Percentiles rank a stretch among this genome's conserved stretches.
Evolutionary conservation across 2,888 invertebrate genomes (phyloP).

Genomic region (Ichneumoninae sp.): DNA sequence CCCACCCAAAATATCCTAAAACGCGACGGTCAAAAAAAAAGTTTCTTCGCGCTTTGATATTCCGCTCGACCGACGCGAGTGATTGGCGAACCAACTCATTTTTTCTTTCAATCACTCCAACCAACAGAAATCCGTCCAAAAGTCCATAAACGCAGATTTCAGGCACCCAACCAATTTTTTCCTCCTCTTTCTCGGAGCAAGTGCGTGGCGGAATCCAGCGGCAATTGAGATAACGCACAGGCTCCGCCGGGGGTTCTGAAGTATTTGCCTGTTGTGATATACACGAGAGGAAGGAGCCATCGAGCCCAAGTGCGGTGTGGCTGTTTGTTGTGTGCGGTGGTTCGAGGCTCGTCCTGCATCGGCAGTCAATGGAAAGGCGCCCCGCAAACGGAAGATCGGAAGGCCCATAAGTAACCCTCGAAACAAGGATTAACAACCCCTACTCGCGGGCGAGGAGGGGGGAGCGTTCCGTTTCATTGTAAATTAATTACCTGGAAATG

Average conservation of each 20-base stretch:
- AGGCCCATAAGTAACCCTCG: constrained; percentile 79
- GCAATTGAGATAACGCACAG: constrained; percentile 17
- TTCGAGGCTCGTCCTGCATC: neutral
- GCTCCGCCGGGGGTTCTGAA: constrained; percentile 28
- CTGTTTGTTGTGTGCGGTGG: constrained; percentile 38
- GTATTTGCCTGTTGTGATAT: constrained; percentile 45
- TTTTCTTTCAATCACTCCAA: too few relatives aligned
- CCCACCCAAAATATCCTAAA: too few relatives aligned
- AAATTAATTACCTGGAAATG: constrained; percentile 84
- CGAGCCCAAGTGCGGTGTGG: constrained; percentile 22
- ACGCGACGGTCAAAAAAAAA: too few relatives aligned
- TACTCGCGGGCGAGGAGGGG: constrained; percentile 49
- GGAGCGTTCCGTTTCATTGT: constrained; percentile 81
- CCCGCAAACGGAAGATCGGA: constrained; percentile 68
- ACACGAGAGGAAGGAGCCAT: constrained; percentile 39
- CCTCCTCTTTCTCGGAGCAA: too few relatives aligned
- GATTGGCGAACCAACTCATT: too few relatives aligned
- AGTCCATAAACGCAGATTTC: too few relatives aligned
- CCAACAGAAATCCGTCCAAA: too few relatives aligned
- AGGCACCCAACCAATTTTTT: too few relatives aligned
- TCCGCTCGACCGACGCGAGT: too few relatives aligned
- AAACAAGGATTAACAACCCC: constrained; percentile 78
- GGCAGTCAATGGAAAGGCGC: constrained; percentile 22
- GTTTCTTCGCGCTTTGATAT: too few relatives aligned
- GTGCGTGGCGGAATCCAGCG: constrained; percentile 17